phyloP scores from a whole-genome alignment of 2,888 invertebrate species.

The Fabriciana adippe region DNA sequence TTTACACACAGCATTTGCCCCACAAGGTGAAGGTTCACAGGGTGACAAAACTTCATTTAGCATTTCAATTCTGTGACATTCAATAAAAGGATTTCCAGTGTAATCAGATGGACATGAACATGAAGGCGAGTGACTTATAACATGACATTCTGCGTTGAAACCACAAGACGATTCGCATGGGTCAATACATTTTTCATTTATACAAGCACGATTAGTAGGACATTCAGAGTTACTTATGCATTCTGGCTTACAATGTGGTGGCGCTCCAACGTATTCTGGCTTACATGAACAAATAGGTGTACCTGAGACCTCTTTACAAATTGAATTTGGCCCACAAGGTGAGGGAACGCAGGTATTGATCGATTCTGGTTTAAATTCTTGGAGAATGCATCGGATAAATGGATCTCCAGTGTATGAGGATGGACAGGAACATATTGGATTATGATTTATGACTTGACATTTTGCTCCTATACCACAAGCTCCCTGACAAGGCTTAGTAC shows the following conservation, averaged over 20 bases:
- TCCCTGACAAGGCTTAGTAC: slow-evolving; percentile 90
- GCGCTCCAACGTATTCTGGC: slow-evolving; percentile 84
- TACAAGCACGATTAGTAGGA: slow-evolving; percentile 85
- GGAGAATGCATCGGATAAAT: slow-evolving; percentile 84
- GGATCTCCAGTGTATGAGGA: slow-evolving; percentile 87
- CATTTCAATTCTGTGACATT: slow-evolving; percentile 75
- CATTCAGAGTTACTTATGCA: slow-evolving; percentile 91
- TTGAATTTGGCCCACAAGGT: slow-evolving; percentile 90
- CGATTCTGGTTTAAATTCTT: slow-evolving; percentile 73
- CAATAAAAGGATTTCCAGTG: slow-evolving; percentile 89
- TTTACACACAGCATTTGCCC: slow-evolving; percentile 84
- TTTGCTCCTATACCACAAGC: slow-evolving; percentile 89
- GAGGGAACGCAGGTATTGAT: slow-evolving; percentile 88
- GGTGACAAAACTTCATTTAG: slow-evolving; percentile 76
- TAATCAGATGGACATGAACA: slow-evolving; percentile 86
- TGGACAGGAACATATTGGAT: slow-evolving; percentile 90
- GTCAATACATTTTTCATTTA: slow-evolving; percentile 89
- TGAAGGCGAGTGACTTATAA: slow-evolving; percentile 88
- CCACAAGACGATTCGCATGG: slow-evolving; percentile 89
- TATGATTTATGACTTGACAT: slow-evolving; percentile 90
- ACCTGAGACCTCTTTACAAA: slow-evolving; percentile 86
- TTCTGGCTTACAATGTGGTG: slow-evolving; percentile 90
- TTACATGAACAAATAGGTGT: slow-evolving; percentile 89
- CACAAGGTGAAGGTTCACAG: slow-evolving; percentile 85
- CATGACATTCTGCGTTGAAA: slow-evolving; percentile 87